Conservation (phyloP, 2,888 invertebrate species). For the Trachelus stipa region DNA sequence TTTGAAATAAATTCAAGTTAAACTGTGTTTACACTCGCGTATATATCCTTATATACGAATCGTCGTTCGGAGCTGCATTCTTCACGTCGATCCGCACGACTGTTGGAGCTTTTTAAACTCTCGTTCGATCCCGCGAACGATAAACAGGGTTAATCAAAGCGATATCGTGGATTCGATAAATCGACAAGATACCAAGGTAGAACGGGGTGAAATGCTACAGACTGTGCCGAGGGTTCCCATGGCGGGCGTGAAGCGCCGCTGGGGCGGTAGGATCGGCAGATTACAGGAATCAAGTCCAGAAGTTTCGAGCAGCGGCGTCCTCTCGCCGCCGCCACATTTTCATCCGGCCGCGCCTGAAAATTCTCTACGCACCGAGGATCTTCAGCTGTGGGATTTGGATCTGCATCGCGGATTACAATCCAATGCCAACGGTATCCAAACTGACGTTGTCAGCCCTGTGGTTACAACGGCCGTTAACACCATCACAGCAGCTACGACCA, state of each 20-base stretch:
- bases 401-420: constrained; percentile 63
- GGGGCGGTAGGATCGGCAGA: constrained; percentile 50
- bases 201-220: constrained; percentile 53
- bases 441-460: constrained; percentile 12
- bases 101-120: not conserved
- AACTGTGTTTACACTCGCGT: too few relatives aligned
- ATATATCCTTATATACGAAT: too few relatives aligned
- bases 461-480: constrained; percentile 23
- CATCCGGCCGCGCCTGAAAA: constrained; percentile 80
- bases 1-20: too few relatives aligned
- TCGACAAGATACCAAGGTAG: constrained; percentile 25
- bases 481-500: constrained; percentile 13
- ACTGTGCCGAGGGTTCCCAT: constrained; percentile 58
- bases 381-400: constrained; percentile 85
- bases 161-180: constrained; percentile 38
- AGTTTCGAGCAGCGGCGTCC: constrained; percentile 61
- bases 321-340: constrained; percentile 78
- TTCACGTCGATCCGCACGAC: too few relatives aligned
- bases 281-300: constrained; percentile 63
- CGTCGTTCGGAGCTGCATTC: too few relatives aligned
- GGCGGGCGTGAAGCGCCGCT: constrained; percentile 58
- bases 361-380: constrained; percentile 82
- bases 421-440: constrained; percentile 26
- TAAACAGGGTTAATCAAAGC: constrained; percentile 15
- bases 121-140: not conserved